phyloP scores from a whole-genome alignment of 2,113 vertebrate species.

The Stegostoma tigrinum region DNA sequence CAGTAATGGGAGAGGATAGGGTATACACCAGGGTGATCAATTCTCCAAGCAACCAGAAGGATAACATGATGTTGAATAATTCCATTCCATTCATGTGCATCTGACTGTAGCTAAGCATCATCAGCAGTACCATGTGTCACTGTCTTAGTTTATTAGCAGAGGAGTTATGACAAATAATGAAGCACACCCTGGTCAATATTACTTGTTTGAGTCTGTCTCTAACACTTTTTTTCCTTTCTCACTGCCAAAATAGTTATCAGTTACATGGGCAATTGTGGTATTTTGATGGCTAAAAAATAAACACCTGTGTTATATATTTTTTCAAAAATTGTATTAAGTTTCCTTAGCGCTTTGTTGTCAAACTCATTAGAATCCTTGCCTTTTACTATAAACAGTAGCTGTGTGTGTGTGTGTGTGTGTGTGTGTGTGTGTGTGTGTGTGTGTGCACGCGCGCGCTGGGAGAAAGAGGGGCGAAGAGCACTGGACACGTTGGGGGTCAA shows the following conservation, averaged over 20 bases:
- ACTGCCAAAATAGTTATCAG: not conserved
- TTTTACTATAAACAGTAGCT: not conserved
- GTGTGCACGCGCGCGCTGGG: not conserved
- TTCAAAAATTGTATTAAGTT: not conserved
- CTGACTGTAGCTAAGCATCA: not conserved
- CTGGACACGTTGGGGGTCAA: not conserved
- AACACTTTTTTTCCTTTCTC: not conserved
- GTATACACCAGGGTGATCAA: not conserved
- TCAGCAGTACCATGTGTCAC: not conserved
- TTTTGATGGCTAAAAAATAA: not conserved
- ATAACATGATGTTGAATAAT: not conserved
- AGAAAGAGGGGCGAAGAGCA: not conserved
- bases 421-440: no score
- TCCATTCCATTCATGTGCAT: not conserved
- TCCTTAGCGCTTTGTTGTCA: not conserved
- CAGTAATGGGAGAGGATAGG: not conserved
- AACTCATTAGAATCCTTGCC: not conserved
- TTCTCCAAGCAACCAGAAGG: not conserved
- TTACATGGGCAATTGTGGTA: not conserved
- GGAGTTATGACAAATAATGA: not conserved
- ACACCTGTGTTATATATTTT: not conserved
- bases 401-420: not conserved
- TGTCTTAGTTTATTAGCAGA: not conserved
- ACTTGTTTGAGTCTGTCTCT: not conserved
- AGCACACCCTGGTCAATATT: not conserved